Evolutionary conservation across 1,140 invertebrate species (phyloP).

Genomic region (Trypoxylus dichotomus): DNA sequence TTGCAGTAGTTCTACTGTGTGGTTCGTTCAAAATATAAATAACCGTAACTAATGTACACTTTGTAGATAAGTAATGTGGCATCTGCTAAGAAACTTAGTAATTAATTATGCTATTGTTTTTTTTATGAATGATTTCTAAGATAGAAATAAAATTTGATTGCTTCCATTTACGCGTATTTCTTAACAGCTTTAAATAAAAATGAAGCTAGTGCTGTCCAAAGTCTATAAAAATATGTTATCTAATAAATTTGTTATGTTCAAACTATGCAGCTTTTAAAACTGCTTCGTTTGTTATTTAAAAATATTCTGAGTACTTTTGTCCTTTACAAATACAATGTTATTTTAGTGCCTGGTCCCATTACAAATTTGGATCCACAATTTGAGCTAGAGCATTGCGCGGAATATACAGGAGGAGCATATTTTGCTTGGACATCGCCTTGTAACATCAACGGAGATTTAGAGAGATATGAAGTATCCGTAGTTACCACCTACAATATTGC

Average conservation of each 20-base stretch:
- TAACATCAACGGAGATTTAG: conserved; percentile 6
- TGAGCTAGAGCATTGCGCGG: background rate
- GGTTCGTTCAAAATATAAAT: no score
- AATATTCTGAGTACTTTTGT: no score
- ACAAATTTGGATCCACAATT: background rate
- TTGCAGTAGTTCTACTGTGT: no score
- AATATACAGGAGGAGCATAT: background rate
- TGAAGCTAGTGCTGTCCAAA: no score
- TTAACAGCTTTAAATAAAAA: background rate
- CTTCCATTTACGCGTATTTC: background rate
- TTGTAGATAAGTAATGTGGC: no score
- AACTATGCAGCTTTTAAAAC: no score
- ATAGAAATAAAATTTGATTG: background rate
- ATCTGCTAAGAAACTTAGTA: background rate
- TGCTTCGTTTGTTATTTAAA: no score
- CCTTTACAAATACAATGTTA: background rate
- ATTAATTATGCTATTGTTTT: background rate
- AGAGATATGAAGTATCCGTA: background rate
- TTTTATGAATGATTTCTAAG: no score
- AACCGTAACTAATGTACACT: no score
- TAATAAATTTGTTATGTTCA: no score
- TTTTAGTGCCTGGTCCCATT: background rate
- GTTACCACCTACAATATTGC: no score
- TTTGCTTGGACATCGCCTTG: background rate
- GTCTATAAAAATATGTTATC: no score